These are phyloP conservation scores for Hemitrygon akajei DNA, from an alignment of 2,797 vertebrate genomes.

Conservation along the genomic window DNA sequence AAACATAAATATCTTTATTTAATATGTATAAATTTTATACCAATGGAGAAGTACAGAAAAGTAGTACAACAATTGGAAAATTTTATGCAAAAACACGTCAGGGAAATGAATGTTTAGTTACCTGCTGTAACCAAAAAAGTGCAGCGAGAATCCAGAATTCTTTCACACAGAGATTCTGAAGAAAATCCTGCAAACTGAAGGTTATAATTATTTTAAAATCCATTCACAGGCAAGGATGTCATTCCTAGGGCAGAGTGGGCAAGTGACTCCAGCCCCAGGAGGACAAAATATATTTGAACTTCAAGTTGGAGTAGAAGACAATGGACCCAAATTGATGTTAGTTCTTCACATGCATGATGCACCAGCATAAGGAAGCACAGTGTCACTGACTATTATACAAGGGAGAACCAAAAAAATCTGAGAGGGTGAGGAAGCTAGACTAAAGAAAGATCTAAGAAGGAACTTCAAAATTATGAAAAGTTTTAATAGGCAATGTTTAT, in stretches of 20 bases:
- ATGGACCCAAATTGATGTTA: too few relatives aligned
- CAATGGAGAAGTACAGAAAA: background rate
- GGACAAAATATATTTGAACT: too few relatives aligned
- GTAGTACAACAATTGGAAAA: background rate
- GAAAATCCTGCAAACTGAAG: slow-evolving; percentile 94
- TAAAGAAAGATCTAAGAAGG: too few relatives aligned
- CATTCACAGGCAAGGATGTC: background rate
- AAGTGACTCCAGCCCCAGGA: background rate
- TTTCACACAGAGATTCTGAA: slow-evolving; percentile 84
- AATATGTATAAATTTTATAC: background rate
- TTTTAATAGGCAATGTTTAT: too few relatives aligned
- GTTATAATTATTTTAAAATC: background rate
- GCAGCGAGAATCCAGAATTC: slow-evolving; percentile 82
- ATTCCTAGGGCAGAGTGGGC: background rate
- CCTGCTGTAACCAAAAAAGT: slow-evolving; percentile 85
- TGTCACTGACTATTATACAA: too few relatives aligned
- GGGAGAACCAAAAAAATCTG: too few relatives aligned
- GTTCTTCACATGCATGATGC: too few relatives aligned
- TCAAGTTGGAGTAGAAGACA: too few relatives aligned
- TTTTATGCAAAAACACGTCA: background rate
- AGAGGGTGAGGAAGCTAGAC: too few relatives aligned
- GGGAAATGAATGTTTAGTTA: slow-evolving; percentile 48
- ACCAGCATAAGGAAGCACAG: too few relatives aligned
- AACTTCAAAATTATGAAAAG: too few relatives aligned
- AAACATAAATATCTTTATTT: background rate